Conservation (phyloP, 1,140 invertebrate genomes). For the Phortica variegata region DNA sequence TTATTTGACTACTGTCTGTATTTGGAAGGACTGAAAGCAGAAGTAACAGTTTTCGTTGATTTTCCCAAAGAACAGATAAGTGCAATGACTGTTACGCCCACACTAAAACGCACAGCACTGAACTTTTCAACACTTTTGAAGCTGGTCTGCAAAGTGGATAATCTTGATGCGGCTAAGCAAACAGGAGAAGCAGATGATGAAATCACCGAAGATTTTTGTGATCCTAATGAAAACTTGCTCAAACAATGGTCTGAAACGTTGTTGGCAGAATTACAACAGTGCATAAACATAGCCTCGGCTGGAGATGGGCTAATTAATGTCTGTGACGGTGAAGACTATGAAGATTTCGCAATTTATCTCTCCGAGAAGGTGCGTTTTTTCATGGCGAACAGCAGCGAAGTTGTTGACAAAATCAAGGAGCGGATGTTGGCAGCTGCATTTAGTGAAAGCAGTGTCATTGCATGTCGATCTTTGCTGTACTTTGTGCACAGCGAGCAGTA, state of each 20-base stretch:
- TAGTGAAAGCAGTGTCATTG: conserved; percentile 24
- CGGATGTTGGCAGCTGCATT: conserved; percentile 20
- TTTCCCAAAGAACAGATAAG: conserved; percentile 13
- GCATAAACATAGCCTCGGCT: conserved; percentile 33
- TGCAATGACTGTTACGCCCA: conserved; percentile 17
- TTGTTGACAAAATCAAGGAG: conserved; percentile 33
- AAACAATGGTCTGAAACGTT: conserved; percentile 40
- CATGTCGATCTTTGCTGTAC: conserved; percentile 28
- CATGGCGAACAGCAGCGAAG: conserved; percentile 29
- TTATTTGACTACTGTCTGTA: conserved; percentile 34
- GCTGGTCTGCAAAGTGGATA: conserved; percentile 28
- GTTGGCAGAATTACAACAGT: conserved; percentile 27
- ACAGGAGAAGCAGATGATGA: conserved; percentile 38
- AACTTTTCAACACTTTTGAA: conserved; percentile 38
- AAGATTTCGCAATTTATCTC: conserved; percentile 27
- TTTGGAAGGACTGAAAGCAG: conserved; percentile 19
- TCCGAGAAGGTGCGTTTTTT: conserved; percentile 33
- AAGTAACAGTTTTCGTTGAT: conserved; percentile 17
- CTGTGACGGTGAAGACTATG: not conserved
- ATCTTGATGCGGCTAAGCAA: not conserved
- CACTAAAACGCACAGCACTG: conserved; percentile 23
- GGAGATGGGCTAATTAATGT: conserved; percentile 14
- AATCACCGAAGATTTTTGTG: conserved; percentile 48
- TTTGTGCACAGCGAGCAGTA: conserved; percentile 29
- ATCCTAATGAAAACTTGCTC: conserved; percentile 47